phyloP scores from a whole-genome alignment of 1,140 invertebrate species.

The Habropoda laboriosa region DNA sequence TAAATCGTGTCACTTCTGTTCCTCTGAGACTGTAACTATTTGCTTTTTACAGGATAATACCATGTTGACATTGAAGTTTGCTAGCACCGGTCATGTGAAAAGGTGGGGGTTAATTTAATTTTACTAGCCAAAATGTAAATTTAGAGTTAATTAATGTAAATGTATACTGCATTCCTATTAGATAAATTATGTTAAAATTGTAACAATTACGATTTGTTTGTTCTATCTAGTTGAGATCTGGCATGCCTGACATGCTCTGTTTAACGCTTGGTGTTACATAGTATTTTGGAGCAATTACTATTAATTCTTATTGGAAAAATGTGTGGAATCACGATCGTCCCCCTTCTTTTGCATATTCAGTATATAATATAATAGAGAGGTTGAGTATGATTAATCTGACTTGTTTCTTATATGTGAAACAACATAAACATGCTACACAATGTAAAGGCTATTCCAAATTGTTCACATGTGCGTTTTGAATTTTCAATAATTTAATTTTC shows the following conservation, averaged over 20 bases:
- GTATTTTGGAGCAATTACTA: constrained; percentile 64
- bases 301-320: constrained; percentile 48
- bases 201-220: constrained; percentile 19
- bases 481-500: constrained; percentile 54
- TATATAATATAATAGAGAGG: constrained; percentile 52
- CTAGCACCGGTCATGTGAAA: constrained; percentile 42
- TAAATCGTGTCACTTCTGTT: constrained; percentile 41
- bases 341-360: constrained; percentile 29
- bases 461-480: constrained; percentile 1
- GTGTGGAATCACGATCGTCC: constrained; percentile 46
- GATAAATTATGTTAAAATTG: background rate
- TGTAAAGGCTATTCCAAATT: constrained; percentile 9
- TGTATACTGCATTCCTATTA: no score
- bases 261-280: constrained; percentile 40
- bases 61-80: constrained; percentile 34
- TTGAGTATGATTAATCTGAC: constrained; percentile 61
- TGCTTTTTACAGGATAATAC: constrained; percentile 75
- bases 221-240: constrained; percentile 34
- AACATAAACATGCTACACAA: constrained; percentile 1
- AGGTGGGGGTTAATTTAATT: constrained; percentile 70
- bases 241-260: constrained; percentile 33
- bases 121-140: background rate
- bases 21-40: constrained; percentile 71
- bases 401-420: constrained; percentile 4
- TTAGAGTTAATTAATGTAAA: background rate